phyloP scores from a whole-genome alignment of 2,888 invertebrate genomes.

The Gymnoscelis rufifasciata region DNA sequence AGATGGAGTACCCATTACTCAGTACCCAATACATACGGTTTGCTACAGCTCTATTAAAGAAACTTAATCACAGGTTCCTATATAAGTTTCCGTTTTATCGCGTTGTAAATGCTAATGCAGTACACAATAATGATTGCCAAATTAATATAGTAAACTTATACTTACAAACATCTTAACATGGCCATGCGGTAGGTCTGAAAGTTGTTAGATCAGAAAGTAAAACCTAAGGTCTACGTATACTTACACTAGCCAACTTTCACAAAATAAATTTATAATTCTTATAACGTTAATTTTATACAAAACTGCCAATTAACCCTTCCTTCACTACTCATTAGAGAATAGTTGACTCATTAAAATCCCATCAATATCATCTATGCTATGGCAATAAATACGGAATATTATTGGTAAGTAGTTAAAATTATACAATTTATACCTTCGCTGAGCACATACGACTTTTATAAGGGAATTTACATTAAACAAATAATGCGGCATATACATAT shows the following conservation, averaged over 20 bases:
- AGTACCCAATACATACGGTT: too few species aligned
- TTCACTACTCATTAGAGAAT: conserved; percentile 13
- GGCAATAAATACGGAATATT: neutral
- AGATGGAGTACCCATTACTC: too few species aligned
- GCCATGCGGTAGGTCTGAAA: conserved; percentile 30
- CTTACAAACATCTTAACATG: conserved; percentile 34
- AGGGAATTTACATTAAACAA: too few species aligned
- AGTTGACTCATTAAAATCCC: neutral
- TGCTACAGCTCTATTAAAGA: too few species aligned
- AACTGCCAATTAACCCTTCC: conserved; percentile 5
- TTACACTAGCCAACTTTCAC: conserved; percentile 13
- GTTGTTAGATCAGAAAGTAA: conserved; percentile 27
- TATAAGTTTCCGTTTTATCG: too few species aligned
- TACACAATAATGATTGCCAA: neutral
- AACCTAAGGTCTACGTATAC: conserved; percentile 17
- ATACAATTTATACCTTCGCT: too few species aligned
- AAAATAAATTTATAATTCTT: conserved; percentile 2
- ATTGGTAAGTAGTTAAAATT: too few species aligned
- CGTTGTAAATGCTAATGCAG: too few species aligned
- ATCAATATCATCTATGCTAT: neutral
- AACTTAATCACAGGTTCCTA: too few species aligned
- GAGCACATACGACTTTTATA: too few species aligned
- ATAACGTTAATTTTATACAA: conserved; percentile 2
- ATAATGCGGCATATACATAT: too few species aligned
- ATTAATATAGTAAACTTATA: conserved; percentile 17